Base-by-base conservation (phyloP, 1,140 invertebrate species). In the Teleopsis dalmanni region DNA sequence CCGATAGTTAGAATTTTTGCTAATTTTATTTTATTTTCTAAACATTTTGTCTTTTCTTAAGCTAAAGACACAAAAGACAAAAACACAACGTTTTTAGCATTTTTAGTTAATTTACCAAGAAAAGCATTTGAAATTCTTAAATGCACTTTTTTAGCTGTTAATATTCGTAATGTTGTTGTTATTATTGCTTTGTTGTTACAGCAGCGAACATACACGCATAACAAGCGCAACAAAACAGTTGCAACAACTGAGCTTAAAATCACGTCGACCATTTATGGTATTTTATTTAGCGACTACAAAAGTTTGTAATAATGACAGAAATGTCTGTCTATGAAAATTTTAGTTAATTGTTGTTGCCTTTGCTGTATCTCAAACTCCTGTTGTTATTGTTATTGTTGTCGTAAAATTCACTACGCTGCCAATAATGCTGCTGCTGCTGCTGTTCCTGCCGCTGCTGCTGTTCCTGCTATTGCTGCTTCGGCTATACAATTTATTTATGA, bases 231-330 rank as follows among this genome's bases (percentile, higher is more conserved):
- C 50, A 53, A 48, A 37, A 22, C 37, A 6, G 11, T 29, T 29
- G 41, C 18, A 43, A 43, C 26, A 27, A 38, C 35, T 36, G 40
- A 37, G 58, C 59, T 58, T 53, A 57, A 65, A 62, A 62, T 65
- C 58, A 57, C 57, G 57, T 65, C 57, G 59, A 61, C 61, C 63
- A 56, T 66, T 63, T 66, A 66, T 66, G 60, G 63, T 54, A 60
- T 63, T 66, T 66, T 66, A 66, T 66, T 66, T 66, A 64, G 63
- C 63, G 63, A 61, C 60, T 66, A 57, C 61, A 66, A 66, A 66
- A 66, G 63, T 66, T 65, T n/a, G n/a, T n/a, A n/a, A n/a, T n/a
- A n/a, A n/a, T n/a, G n/a, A n/a, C n/a, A n/a, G n/a, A n/a, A n/a
- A n/a, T n/a, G n/a, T n/a, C n/a, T n/a, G n/a, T n/a, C n/a, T n/a